Conservation (phyloP, 2,888 invertebrate species). For the Amorpha juglandis region DNA sequence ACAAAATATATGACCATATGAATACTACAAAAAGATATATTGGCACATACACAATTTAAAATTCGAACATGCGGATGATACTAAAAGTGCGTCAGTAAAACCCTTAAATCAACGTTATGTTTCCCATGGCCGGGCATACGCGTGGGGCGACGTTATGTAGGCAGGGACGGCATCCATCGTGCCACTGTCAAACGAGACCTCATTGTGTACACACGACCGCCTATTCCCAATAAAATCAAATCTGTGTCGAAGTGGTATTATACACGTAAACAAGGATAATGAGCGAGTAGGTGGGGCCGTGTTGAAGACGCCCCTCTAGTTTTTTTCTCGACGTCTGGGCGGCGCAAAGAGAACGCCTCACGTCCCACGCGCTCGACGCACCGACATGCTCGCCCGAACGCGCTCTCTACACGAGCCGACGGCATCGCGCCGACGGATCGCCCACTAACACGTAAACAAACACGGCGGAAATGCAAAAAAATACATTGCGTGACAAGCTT, state of each 20-base stretch:
- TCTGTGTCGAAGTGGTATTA: constrained; percentile 73
- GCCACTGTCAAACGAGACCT: constrained; percentile 79
- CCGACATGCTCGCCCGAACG: constrained; percentile 62
- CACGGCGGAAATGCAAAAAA: constrained; percentile 53
- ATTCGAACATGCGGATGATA: constrained; percentile 20
- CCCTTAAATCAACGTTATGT: constrained; percentile 50
- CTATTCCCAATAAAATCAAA: constrained; percentile 61
- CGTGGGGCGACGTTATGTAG: constrained; percentile 81
- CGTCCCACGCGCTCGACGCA: constrained; percentile 76
- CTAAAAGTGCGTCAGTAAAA: constrained; percentile 12
- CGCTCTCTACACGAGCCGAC: constrained; percentile 68
- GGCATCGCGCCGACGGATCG: constrained; percentile 66
- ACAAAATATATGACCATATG: not conserved
- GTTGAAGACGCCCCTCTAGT: constrained; percentile 75
- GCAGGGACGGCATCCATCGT: constrained; percentile 70
- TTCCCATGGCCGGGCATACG: constrained; percentile 69
- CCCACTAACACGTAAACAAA: constrained; percentile 64
- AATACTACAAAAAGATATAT: constrained; percentile 15
- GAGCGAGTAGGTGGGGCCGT: constrained; percentile 79
- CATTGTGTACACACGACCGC: constrained; percentile 74
- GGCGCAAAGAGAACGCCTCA: constrained; percentile 76
- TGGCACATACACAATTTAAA: constrained; percentile 12
- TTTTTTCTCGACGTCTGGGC: constrained; percentile 78
- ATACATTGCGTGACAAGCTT: constrained; percentile 47
- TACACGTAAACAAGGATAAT: constrained; percentile 80